A percentile compares a stretch with the other conserved stretches of the same genome.
phyloP scores from a whole-genome alignment of 2,797 vertebrate species.

The Schizothorax lantsangensis region DNA sequence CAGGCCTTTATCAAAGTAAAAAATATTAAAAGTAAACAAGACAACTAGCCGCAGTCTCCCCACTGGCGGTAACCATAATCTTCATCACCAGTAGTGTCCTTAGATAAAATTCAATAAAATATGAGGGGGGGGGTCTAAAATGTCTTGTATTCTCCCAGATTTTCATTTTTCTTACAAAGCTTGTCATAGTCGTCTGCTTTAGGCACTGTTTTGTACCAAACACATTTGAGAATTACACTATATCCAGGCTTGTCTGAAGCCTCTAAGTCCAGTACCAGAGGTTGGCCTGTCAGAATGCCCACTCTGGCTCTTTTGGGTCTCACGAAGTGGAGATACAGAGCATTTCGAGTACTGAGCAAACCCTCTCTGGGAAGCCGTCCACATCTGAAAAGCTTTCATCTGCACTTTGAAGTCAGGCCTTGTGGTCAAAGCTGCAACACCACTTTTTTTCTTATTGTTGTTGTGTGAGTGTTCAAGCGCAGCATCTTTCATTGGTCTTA shows the following conservation, averaged over 20 bases:
- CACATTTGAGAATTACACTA: conserved; percentile 23
- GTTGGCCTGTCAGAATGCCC: conserved; percentile 14
- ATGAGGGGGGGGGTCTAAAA: background rate
- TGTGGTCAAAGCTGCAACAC: conserved; percentile 25
- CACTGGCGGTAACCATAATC: background rate
- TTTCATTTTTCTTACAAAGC: background rate
- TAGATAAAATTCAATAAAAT: conserved; percentile 2
- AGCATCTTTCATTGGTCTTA: conserved; percentile 38
- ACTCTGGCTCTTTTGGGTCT: conserved; percentile 22
- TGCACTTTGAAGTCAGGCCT: conserved; percentile 43
- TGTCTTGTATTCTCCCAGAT: background rate
- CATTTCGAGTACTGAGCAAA: conserved; percentile 25
- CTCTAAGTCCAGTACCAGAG: conserved; percentile 19
- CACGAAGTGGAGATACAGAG: conserved; percentile 20
- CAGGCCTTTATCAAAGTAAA: background rate
- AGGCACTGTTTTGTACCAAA: conserved; percentile 23
- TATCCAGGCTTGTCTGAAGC: conserved; percentile 19
- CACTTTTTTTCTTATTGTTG: conserved; percentile 33
- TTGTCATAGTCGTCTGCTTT: conserved; percentile 7
- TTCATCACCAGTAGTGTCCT: background rate
- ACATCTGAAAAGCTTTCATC: conserved; percentile 51
- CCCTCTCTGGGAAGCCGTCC: conserved; percentile 33
- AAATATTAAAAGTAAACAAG: background rate
- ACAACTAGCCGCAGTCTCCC: background rate
- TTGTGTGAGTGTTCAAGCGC: conserved; percentile 11